These are phyloP conservation scores for Nibea coibor DNA, from an alignment of 2,113 vertebrate genomes.

Conservation along the genomic window DNA sequence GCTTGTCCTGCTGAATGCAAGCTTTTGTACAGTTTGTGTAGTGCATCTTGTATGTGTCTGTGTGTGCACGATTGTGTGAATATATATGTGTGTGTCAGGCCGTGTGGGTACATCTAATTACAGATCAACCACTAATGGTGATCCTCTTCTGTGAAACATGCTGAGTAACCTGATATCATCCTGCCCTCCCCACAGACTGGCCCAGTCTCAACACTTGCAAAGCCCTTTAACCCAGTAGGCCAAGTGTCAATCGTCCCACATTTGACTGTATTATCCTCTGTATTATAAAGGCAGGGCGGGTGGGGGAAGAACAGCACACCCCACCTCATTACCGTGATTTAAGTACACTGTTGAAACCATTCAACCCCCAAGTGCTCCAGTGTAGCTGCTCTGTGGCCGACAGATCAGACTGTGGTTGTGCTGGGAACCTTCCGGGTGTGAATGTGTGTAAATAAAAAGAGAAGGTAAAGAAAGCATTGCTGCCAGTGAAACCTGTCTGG, in stretches of 20 bases:
- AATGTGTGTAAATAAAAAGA: background rate
- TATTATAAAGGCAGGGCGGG: background rate
- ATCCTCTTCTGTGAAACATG: conserved; percentile 55
- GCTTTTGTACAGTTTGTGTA: background rate
- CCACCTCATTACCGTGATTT: background rate
- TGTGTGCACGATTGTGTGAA: background rate
- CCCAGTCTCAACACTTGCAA: conserved; percentile 27
- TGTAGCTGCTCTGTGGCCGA: background rate
- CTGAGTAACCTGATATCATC: conserved; percentile 68
- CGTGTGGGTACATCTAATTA: conserved; percentile 72
- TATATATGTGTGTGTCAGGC: conserved; percentile 38
- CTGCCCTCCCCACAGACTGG: conserved; percentile 23
- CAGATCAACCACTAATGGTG: conserved; percentile 68
- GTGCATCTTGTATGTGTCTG: background rate
- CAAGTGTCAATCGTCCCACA: conserved; percentile 21
- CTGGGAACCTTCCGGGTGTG: background rate
- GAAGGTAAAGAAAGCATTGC: background rate
- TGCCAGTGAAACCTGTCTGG: background rate
- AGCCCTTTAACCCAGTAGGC: background rate
- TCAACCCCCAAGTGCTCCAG: background rate
- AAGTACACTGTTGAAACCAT: background rate
- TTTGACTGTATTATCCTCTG: background rate
- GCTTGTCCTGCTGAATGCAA: background rate
- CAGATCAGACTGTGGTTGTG: background rate
- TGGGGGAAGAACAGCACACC: background rate